Conservation (phyloP, 2,888 invertebrate genomes). For the Agrochola lota region DNA sequence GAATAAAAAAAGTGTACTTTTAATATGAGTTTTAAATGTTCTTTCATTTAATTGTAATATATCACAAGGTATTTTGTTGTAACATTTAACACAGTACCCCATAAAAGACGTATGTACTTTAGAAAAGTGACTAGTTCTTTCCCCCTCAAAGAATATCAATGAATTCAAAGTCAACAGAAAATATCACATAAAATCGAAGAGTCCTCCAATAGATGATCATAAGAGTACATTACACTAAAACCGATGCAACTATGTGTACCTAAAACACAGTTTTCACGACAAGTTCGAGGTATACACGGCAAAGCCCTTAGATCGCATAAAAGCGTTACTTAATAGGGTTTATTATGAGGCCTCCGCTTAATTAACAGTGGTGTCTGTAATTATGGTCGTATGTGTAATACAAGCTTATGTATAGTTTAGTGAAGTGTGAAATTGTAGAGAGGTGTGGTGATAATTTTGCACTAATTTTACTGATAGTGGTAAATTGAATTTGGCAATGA, state of each 20-base stretch:
- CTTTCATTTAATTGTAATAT: too few relatives aligned
- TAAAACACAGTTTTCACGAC: constrained; percentile 46
- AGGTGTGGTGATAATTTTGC: constrained; percentile 12
- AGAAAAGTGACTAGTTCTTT: background rate
- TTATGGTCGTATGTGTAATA: constrained; percentile 28
- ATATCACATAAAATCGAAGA: background rate
- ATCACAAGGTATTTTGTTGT: too few relatives aligned
- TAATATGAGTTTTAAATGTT: too few relatives aligned
- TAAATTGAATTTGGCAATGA: background rate
- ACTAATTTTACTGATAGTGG: background rate
- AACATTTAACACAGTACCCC: too few relatives aligned
- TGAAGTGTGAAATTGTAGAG: constrained; percentile 62
- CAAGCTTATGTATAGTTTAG: constrained; percentile 52
- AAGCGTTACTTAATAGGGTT: constrained; percentile 66
- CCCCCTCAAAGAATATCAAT: background rate
- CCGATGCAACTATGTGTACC: constrained; percentile 9
- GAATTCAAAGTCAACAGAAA: background rate
- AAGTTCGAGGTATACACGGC: constrained; percentile 61
- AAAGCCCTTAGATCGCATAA: constrained; percentile 65
- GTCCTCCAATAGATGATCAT: background rate
- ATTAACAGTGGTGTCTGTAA: constrained; percentile 61
- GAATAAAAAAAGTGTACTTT: too few relatives aligned
- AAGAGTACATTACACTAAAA: constrained; percentile 12
- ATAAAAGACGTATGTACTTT: too few relatives aligned
- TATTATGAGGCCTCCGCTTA: constrained; percentile 64